Base-by-base conservation (phyloP, 2,888 invertebrate genomes). In the Diplazon laetatorius region DNA sequence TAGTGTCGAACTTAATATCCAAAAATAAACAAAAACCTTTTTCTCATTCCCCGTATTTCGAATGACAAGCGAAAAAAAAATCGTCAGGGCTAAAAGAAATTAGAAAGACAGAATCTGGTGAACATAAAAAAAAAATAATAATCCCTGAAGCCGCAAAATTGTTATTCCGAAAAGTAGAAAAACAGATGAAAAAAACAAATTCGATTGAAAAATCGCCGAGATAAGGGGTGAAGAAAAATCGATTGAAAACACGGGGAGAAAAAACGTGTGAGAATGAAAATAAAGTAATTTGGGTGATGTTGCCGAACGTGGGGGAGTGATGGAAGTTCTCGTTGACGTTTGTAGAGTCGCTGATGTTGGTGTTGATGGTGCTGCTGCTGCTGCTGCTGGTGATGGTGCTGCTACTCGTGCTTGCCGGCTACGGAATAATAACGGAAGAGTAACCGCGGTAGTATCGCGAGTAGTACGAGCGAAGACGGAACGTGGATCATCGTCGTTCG, bases 251-350 rank as follows among this genome's bases (percentile, higher is more conserved):
- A 9, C 1, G 10, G 16, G 16, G 8, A 22, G 22, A 30, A 30
- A 52, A 2, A 14, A 37, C 46, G 14, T 10, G n/a, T 18, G n/a
- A 44, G 16, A 35, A 16, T 25, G 30, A 44, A 68, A 20, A 48
- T n/a, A 22, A 37, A 52, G 50, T 37, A 35, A 18, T 48, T 16
- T n/a, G 8, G 42, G 57, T 14, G 39, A 57, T 46, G 68, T 59
- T 30, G 70, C 52, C 42, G 57, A 68, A 30, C 55, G 42, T 30
- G 16, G 50, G 60, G 16, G 60, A 60, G 59, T n/a, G 70, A 70
- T 70, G 60, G 50, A 60, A 50, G 70, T 60, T 39, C 50, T 70
- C 42, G 52, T 39, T 39, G 65, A 48, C 37, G 39, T 50, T 60
- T 60, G 48, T 39, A 60, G 70, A 60, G 50, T 14, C 12, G 22